Percentiles rank a stretch among this genome's conserved stretches.
Evolutionary conservation across 2,113 vertebrate genomes (phyloP).

Genomic region (Rousettus leschenaultii): DNA sequence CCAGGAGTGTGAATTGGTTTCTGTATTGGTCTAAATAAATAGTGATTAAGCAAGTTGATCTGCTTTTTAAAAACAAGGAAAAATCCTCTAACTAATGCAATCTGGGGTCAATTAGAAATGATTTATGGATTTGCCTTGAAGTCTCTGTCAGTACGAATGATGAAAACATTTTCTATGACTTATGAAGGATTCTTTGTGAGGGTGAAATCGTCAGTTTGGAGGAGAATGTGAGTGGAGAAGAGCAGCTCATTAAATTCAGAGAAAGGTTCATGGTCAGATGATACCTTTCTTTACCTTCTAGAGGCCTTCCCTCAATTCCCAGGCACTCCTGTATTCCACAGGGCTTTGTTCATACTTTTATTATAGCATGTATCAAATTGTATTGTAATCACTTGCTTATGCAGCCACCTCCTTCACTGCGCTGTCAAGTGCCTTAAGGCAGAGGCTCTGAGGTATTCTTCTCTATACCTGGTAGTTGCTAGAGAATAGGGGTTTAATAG

Average conservation of each 20-base stretch:
- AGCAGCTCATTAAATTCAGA: conserved; percentile 1
- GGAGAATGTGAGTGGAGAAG: not conserved
- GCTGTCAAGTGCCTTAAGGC: not conserved
- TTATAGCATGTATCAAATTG: not conserved
- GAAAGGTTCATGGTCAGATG: not conserved
- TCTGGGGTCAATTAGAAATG: conserved; percentile 3
- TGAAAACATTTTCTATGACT: not conserved
- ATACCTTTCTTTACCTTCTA: not conserved
- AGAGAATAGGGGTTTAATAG: conserved; percentile 1
- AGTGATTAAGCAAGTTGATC: conserved; percentile 16
- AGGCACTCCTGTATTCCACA: not conserved
- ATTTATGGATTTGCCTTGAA: conserved; percentile 34
- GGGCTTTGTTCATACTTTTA: not conserved
- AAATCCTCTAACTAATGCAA: not conserved
- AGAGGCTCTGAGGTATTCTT: not conserved
- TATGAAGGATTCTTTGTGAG: not conserved
- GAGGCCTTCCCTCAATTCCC: not conserved
- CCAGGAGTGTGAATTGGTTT: conserved; percentile 31
- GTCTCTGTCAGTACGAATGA: not conserved
- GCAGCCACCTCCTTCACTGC: not conserved
- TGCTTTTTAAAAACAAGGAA: conserved; percentile 20
- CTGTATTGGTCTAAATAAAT: not conserved
- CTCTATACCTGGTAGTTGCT: not conserved
- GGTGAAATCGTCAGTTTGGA: not conserved
- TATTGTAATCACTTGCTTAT: not conserved